These are phyloP conservation scores for Phylloscopus trochilus DNA, from an alignment of 2,113 vertebrate species.

Conservation along the genomic window DNA sequence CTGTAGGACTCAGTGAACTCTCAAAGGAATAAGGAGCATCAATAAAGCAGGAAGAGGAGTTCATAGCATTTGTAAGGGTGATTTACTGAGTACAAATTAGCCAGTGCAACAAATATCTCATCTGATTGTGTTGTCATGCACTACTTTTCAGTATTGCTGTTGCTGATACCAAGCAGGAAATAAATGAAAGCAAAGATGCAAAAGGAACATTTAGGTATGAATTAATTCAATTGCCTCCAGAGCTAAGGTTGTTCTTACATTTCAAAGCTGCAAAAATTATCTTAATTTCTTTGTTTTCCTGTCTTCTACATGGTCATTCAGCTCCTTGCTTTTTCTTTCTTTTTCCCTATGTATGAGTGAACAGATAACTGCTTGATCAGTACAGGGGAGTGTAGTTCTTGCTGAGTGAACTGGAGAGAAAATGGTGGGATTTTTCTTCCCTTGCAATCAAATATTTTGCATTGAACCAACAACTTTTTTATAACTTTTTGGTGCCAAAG, in stretches of 20 bases:
- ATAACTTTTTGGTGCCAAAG: neutral
- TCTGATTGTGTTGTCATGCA: constrained; percentile 21
- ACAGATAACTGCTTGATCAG: neutral
- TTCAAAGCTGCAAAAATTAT: neutral
- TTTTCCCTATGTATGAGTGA: neutral
- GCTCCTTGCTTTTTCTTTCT: neutral
- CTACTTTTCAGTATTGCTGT: neutral
- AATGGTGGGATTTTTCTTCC: neutral
- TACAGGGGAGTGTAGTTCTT: neutral
- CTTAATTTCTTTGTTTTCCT: neutral
- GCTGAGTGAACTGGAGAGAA: neutral
- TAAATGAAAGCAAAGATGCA: constrained; percentile 9
- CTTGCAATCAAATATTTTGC: neutral
- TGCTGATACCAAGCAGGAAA: neutral
- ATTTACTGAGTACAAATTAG: neutral
- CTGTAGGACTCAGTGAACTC: neutral
- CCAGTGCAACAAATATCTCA: neutral
- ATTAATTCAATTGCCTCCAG: neutral
- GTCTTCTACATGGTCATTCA: neutral
- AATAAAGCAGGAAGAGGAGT: neutral
- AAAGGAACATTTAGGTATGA: neutral
- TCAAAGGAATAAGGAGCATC: neutral
- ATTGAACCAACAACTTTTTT: neutral
- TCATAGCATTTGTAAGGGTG: neutral
- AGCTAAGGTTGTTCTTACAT: neutral